These are phyloP conservation scores for Mustela nigripes DNA, from an alignment of 2,113 vertebrate genomes.

Conservation along the genomic window DNA sequence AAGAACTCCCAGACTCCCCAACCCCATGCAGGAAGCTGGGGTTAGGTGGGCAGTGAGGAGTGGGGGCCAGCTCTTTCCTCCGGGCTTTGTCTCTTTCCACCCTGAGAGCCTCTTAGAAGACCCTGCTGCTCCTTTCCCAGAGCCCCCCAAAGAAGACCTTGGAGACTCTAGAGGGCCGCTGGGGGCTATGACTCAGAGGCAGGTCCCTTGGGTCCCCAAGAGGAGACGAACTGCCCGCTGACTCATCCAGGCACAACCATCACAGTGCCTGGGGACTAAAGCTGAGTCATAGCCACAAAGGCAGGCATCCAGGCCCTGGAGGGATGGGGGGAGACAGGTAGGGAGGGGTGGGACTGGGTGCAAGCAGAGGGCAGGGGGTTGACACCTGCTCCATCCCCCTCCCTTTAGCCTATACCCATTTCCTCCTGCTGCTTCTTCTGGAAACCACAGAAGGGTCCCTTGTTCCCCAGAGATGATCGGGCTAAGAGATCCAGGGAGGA, in stretches of 20 bases:
- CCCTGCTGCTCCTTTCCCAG: neutral
- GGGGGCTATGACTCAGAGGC: conserved; percentile 60
- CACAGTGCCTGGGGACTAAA: neutral
- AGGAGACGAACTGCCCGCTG: conserved; percentile 10
- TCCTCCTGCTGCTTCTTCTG: neutral
- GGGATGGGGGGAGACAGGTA: too few relatives aligned
- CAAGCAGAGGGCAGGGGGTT: neutral
- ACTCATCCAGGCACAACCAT: conserved; percentile 45
- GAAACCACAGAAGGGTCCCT: neutral
- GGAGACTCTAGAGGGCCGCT: neutral
- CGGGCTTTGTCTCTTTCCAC: neutral
- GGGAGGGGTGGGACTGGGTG: neutral
- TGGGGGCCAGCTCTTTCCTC: neutral
- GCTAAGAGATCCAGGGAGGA: neutral
- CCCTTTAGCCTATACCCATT: neutral
- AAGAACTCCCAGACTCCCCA: too few relatives aligned
- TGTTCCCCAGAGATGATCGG: neutral
- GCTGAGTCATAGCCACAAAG: neutral
- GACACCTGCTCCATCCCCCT: neutral
- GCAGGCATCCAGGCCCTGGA: neutral
- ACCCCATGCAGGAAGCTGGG: neutral
- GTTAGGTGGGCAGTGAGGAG: neutral
- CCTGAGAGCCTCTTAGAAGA: neutral
- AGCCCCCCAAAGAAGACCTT: neutral
- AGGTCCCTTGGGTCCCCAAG: neutral